Evolutionary conservation across 1,140 invertebrate species (phyloP).

Genomic region (Helicoverpa zea): DNA sequence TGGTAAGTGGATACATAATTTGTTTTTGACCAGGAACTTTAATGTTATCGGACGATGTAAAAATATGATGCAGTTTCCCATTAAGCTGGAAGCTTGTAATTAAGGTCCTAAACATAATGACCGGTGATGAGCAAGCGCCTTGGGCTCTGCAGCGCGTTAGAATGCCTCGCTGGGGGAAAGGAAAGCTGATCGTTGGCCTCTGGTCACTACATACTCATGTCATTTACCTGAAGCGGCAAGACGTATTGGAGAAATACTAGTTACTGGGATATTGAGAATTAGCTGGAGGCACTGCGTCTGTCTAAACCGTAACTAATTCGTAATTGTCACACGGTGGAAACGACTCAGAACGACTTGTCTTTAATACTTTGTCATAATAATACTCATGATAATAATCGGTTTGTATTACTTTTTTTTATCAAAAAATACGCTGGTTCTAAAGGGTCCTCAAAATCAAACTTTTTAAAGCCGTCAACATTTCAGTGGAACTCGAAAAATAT

Average conservation of each 20-base stretch:
- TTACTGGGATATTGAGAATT: constrained; percentile 4
- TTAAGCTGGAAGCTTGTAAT: constrained; percentile 46
- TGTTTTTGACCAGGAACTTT: background rate
- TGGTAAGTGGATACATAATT: background rate
- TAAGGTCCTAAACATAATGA: constrained; percentile 53
- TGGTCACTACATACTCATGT: constrained; percentile 35
- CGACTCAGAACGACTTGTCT: constrained; percentile 10
- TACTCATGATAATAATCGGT: background rate
- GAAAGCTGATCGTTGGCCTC: constrained; percentile 43
- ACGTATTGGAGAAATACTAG: background rate
- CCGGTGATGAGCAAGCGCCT: constrained; percentile 40
- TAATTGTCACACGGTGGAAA: constrained; percentile 34
- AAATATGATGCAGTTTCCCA: constrained; percentile 13
- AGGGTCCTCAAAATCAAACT: background rate
- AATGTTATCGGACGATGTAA: background rate
- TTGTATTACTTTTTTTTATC: no score
- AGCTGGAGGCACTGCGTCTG: background rate
- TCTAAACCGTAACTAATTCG: constrained; percentile 12
- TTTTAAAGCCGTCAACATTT: constrained; percentile 4
- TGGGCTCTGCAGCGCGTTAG: constrained; percentile 21
- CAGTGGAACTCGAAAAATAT: constrained; percentile 57
- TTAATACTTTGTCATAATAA: constrained; percentile 38
- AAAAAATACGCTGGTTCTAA: no score
- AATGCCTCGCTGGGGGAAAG: constrained; percentile 42
- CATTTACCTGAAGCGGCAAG: constrained; percentile 42